A percentile compares a stretch with the other conserved stretches of the same genome.
Conservation (phyloP, 2,888 invertebrate species). For the Agelastica alni region DNA sequence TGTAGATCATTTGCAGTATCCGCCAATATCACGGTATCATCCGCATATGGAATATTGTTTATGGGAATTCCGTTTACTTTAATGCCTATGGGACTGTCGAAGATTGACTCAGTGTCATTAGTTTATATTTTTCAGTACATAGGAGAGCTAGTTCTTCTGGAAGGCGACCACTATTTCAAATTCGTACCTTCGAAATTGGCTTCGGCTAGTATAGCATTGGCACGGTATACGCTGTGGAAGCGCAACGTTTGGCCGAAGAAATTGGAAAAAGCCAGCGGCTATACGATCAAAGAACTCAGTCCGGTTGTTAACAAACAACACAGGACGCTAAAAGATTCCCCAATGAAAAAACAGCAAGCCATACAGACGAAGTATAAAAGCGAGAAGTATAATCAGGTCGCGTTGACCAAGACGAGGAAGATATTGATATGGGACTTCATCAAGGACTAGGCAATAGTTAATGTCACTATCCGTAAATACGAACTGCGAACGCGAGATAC, state of each 20-base stretch:
- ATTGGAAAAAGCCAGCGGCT: constrained; percentile 57
- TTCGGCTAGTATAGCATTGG: constrained; percentile 49
- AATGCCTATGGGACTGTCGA: too few relatives aligned
- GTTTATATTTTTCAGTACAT: constrained; percentile 41
- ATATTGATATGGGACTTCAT: constrained; percentile 33
- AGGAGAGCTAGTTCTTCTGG: constrained; percentile 51
- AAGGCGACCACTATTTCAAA: constrained; percentile 48
- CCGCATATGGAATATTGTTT: too few relatives aligned
- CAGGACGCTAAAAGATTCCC: constrained; percentile 57
- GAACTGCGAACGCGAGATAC: too few relatives aligned
- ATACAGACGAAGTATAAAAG: constrained; percentile 62
- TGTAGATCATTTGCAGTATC: too few relatives aligned
- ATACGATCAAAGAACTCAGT: constrained; percentile 58
- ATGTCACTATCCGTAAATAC: too few relatives aligned
- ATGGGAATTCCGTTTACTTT: too few relatives aligned
- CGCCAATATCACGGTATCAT: too few relatives aligned
- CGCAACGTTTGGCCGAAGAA: constrained; percentile 53
- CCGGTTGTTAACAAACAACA: constrained; percentile 60
- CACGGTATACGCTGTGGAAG: constrained; percentile 45
- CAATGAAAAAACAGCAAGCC: constrained; percentile 60
- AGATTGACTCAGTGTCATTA: too few relatives aligned
- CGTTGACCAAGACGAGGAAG: constrained; percentile 42
- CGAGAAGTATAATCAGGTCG: constrained; percentile 45
- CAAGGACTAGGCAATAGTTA: too few relatives aligned
- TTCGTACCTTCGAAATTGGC: constrained; percentile 53